Base-by-base conservation (phyloP, 2,797 vertebrate species). In the Arctocebus calabarensis region DNA sequence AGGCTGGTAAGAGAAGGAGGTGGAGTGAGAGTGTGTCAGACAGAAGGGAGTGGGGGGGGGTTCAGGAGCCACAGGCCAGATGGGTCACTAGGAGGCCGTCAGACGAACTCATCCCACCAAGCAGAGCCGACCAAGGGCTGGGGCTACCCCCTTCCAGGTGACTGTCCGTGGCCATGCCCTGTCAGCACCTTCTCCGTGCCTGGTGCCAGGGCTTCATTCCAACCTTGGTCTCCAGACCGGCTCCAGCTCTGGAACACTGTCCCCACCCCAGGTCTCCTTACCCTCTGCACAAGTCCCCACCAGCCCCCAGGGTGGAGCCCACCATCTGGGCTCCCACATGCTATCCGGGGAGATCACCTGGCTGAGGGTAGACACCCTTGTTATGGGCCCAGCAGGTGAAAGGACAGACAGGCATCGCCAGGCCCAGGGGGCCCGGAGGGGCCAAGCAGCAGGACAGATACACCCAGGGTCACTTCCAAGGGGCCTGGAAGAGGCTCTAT, bases 31-130 rank as follows among this genome's bases (percentile, higher is more conserved):
- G 22, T n/a, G n/a, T n/a, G 43, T 29, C 20, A 20, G 70, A 22
- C 0, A 1, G n/a, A 10, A 19, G 22, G 27, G 29, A 45, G n/a
- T 34, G 71, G 22, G 43, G 34, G 16, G 25, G 74, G 23, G 23
- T 88, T 20, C 59, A 17, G 45, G 74, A 20, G n/a, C 61, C 11
- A 1, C 40, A 27, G 14, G 19, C 17, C 22, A 23, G 20, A 22
- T 4, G 61, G 3, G 20, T 37, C 40, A 0, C 48, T 37, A 22
- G 70, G 13, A 70, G 13, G 55, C 37, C 1, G 0, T 40, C 70
- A 0, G 0, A 9, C 7, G 5, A 43, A 45, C 37, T 1, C 5
- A 5, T 40, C 29, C 3, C 0, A n/a, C n/a, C n/a, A n/a, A n/a
- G n/a, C 17, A 40, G 7, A 23, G 29, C 37, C 0, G 0, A 27